Base-by-base conservation (phyloP, 2,797 vertebrate species). In the Acanthurus lineatus region DNA sequence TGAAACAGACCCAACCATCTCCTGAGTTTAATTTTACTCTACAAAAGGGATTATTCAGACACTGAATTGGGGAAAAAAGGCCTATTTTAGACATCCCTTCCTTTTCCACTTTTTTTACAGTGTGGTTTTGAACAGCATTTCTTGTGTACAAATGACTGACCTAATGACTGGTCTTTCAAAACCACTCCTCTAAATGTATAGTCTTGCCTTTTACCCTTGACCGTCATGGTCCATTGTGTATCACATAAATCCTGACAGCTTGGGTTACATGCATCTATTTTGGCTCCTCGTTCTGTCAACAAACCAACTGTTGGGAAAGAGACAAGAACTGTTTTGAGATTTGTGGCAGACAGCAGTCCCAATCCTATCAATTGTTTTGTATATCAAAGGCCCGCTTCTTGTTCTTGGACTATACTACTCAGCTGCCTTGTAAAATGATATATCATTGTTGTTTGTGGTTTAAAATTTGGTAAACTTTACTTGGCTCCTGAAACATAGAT, bases 171-270 rank as follows among this genome's bases (percentile, higher is more conserved):
- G 3, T 65, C 42, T 44, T 61, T 66, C 66, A 9, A 69, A 78
- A 35, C 12, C 14, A 42, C 2, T 5, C n/a, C 19, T 47, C 14
- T 58, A 45, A 44, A 69, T 60, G 52, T 48, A 54, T 28, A 70
- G 28, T 19, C 49, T 57, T 32, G 9, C 1, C 6, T 77, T 60
- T 79, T 78, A 91, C 88, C 67, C 59, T 60, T 3, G 89, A 88
- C 61, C 88, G 92, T 81, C 82, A 76, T 51, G 87, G 90, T 76
- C 91, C 77, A 20, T 90, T 94, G 62, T 45, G 83, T 35, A 91
- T 86, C 61, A 94, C 75, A 68, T 94, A 95, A 76, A 94, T 76
- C 67, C 87, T 88, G 90, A 95, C 94, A 71, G 91, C 88, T 65
- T 28, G 32, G 16, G 85, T 92, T 49, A 89, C 88, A 0, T 87